These are phyloP conservation scores for Hypocryptadius cinnamomeus DNA, from an alignment of 2,113 vertebrate genomes.

Conservation along the genomic window DNA sequence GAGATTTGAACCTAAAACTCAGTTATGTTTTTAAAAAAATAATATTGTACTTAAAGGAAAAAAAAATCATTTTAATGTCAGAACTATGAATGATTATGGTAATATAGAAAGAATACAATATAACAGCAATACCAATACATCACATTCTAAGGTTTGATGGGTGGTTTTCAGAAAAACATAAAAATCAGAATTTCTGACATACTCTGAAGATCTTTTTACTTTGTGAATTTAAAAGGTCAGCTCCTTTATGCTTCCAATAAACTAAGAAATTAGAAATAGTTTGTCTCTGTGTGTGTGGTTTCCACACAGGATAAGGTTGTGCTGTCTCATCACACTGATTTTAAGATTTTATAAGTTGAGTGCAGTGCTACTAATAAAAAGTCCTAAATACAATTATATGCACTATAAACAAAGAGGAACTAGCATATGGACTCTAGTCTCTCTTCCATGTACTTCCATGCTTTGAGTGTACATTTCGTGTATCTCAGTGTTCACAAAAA, in stretches of 20 bases:
- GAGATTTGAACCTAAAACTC: background rate
- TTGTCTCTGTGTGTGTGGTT: background rate
- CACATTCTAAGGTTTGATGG: rapidly evolving
- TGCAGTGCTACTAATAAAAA: background rate
- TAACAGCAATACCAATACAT: background rate
- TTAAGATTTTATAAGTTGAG: background rate
- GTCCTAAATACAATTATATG: background rate
- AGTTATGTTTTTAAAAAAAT: background rate
- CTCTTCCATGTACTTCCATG: background rate
- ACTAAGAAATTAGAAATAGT: background rate
- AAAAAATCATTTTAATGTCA: background rate
- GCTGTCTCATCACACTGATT: background rate
- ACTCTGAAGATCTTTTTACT: background rate
- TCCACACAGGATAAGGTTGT: background rate
- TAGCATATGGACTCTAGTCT: background rate
- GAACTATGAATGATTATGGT: background rate
- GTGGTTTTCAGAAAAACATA: background rate
- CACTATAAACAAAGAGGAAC: background rate
- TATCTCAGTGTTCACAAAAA: background rate
- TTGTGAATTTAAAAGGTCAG: background rate
- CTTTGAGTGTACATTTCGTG: background rate
- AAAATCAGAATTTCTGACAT: background rate
- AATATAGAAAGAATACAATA: background rate
- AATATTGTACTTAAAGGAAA: background rate
- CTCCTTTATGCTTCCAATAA: background rate